Percentiles rank a stretch among this genome's conserved stretches.
Evolutionary conservation across 2,113 vertebrate species (phyloP).

Genomic region (Gallinago media): DNA sequence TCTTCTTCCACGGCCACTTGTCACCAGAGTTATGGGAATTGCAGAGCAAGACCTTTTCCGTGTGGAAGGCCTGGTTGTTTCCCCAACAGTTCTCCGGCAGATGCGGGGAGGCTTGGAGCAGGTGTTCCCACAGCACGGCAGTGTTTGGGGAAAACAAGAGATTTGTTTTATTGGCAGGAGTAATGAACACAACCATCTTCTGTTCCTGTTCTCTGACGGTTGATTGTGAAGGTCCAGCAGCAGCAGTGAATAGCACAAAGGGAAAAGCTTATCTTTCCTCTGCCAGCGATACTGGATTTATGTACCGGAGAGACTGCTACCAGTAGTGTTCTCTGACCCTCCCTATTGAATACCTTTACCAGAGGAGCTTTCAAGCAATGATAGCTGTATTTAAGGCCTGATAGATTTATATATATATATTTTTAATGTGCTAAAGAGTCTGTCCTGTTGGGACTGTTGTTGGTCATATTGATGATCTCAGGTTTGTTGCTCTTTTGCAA

Average conservation of each 20-base stretch:
- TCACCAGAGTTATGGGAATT: too few relatives aligned
- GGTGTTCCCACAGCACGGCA: background rate
- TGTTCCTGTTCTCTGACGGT: background rate
- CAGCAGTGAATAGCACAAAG: background rate
- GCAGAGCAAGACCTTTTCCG: background rate
- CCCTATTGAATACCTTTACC: background rate
- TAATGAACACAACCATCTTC: background rate
- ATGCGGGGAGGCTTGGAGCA: background rate
- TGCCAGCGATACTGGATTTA: background rate
- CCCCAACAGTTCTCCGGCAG: background rate
- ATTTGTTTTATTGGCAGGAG: background rate
- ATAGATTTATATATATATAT: background rate
- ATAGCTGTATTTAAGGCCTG: background rate
- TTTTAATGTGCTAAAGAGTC: background rate
- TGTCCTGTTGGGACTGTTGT: background rate
- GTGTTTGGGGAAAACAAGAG: background rate
- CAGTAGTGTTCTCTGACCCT: background rate
- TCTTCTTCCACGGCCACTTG: background rate
- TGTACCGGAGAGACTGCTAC: background rate
- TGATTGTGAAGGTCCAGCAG: background rate
- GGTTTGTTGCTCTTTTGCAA: background rate
- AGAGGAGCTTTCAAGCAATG: background rate
- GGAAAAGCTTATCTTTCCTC: background rate
- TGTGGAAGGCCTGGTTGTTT: accelerated
- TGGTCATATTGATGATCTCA: background rate